These are phyloP conservation scores for Prionailurus viverrinus DNA, from an alignment of 2,113 vertebrate species.

Conservation along the genomic window DNA sequence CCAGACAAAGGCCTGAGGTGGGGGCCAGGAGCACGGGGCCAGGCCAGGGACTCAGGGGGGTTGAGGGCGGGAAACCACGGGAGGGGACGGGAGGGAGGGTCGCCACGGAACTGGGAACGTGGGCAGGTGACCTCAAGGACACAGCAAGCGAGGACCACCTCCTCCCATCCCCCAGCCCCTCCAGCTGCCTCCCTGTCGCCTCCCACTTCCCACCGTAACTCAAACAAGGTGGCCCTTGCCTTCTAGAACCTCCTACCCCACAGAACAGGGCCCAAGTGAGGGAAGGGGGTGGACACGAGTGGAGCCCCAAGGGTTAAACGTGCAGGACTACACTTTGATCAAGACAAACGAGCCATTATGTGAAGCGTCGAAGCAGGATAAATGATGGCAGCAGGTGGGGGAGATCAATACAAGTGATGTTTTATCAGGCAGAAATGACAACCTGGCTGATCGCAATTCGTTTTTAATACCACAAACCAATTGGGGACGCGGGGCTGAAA, in stretches of 20 bases:
- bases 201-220: not conserved
- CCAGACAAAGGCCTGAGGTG: not conserved
- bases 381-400: conserved; percentile 47
- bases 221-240: not conserved
- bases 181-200: not conserved
- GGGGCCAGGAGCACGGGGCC: too few relatives aligned
- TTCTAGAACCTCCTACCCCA: not conserved
- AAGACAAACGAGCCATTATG: conserved; percentile 75
- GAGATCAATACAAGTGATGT: conserved; percentile 78
- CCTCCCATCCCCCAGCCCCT: not conserved
- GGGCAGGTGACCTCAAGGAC: not conserved
- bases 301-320: conserved; percentile 61
- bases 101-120: fast-evolving
- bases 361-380: conserved; percentile 64
- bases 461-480: conserved; percentile 76
- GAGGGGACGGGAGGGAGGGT: not conserved
- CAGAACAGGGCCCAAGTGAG: not conserved
- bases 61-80: not conserved
- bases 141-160: not conserved
- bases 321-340: conserved; percentile 47
- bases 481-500: conserved; percentile 55
- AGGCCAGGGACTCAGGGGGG: fast-evolving
- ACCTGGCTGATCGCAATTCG: conserved; percentile 61
- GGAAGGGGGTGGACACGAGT: not conserved
- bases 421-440: conserved; percentile 79